Base-by-base conservation (phyloP, 64 coral and sea anemone genomes). In the Dendrophyllia cribrosa region DNA sequence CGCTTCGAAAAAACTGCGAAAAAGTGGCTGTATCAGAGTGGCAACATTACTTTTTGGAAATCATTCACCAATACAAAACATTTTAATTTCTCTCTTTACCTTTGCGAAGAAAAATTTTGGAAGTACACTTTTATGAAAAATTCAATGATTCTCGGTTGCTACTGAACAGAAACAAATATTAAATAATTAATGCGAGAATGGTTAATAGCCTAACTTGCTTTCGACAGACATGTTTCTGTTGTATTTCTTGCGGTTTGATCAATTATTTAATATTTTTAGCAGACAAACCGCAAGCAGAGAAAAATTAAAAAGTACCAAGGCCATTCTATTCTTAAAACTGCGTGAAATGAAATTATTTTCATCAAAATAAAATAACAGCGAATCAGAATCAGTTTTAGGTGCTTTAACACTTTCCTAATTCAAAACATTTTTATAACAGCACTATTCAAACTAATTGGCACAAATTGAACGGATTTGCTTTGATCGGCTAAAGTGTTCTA, bases 131-230 rank as follows among this genome's bases (percentile, higher is more conserved):
- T 49, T 51, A 67, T 67, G 46, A 84, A 84, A 84, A 51, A 84
- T 84, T 84, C 5, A 84, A 67, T 17, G 50, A 13, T 21, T 43
- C 22, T 66, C 26, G 22, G 77, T 34, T 84, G 8, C 9, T 46
- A n/a, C n/a, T n/a, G n/a, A 24, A 46, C 9, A 20, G 9, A 68
- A 84, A 15, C 2, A 48, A 67, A 22, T 51, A 3, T 50, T 84
- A 0, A 82, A 82, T 84, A 67, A 84, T 84, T 84, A 23, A 83
- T 24, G 5, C 16, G 13, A 82, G 43, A 46, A 78, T 23, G 24
- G 53, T 4, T 59, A 25, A 58, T 78, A 25, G 51, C 23, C 21
- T 53, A 26, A 23, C 5, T 78, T 46, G 12, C 6, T 26, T 69
- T 9, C 6, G 22, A 3, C n/a, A 59, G 50, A 24, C 76, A 9